Base-by-base conservation (phyloP, 2,888 invertebrate genomes). In the Ornithoptera alexandrae region DNA sequence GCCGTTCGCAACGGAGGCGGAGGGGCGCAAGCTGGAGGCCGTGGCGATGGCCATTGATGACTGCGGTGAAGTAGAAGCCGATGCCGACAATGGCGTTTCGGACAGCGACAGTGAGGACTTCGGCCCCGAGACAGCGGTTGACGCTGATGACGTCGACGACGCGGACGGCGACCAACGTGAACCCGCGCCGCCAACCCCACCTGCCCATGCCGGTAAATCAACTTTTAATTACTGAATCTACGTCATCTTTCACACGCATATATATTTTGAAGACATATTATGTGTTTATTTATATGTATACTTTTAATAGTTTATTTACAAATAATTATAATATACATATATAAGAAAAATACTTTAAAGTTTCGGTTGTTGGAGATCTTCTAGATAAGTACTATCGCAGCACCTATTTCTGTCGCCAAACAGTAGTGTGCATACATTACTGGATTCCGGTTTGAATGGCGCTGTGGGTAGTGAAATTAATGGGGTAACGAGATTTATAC, bases 61-160 rank as follows among this genome's bases (percentile, higher is more conserved):
- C 58, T 80, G 83, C 72, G 81, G 86, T 61, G 85, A 78, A 69
- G 76, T 77, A 69, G 77, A 77, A 60, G 84, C 76, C 64, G 82
- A 85, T 59, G 85, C 77, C 68, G 82, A 85, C 81, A 90, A 90
- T 73, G 92, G 84, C 70, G 86, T 91, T 76, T 90, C 90, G 5
- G 89, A 93, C 78, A 94, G 94, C 75, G 94, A 94, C 77, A 94
- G 94, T 77, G 94, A 94, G 72, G 95, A 96, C 84, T 93, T 96
- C 74, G 96, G 96, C 4, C 96, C 96, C 0, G 96, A 96, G 89
- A 96, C 96, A 0, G 95, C 96, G 74, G 96, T 96, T 15, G 96
- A 96, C 84, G 93, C 95, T 74, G 94, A 94, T 78, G 17, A 79
- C 46, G 73, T 76, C 74, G 94, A 94, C 79, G 17, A 79, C 36